phyloP scores from a whole-genome alignment of 2,113 vertebrate species.

The Muntiacus muntjak region DNA sequence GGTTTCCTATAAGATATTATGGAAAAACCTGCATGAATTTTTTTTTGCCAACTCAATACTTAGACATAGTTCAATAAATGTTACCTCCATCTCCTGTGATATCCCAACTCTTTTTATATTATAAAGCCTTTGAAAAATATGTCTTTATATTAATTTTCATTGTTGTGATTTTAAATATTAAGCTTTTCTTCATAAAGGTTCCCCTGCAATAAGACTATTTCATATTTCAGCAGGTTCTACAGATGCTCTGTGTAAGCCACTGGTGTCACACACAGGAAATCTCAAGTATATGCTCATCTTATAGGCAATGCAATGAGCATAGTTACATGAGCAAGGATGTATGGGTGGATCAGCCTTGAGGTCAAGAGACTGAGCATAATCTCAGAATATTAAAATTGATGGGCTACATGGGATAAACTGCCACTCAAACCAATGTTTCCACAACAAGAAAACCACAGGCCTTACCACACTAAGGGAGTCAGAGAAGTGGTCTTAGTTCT shows the following conservation, averaged over 20 bases:
- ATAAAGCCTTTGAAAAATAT: not conserved
- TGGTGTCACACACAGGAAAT: not conserved
- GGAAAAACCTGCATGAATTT: not conserved
- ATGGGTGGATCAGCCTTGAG: not conserved
- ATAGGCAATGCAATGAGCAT: not conserved
- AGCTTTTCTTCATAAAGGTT: not conserved
- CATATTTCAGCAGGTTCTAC: not conserved
- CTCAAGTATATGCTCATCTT: not conserved
- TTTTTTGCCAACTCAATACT: not conserved
- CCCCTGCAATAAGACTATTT: not conserved
- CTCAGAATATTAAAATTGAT: constrained; percentile 10
- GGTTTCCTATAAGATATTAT: not conserved
- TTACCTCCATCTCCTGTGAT: not conserved
- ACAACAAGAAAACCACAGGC: not conserved
- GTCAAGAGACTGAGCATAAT: not conserved
- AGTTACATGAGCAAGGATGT: not conserved
- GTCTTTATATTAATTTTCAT: constrained; percentile 9
- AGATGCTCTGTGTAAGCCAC: not conserved
- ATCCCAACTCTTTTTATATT: not conserved
- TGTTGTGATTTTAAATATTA: not conserved
- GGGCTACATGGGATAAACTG: not conserved
- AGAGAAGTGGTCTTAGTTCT: not conserved
- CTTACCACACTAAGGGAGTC: not conserved
- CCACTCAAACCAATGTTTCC: not conserved
- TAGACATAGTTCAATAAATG: not conserved